Evolutionary conservation across 2,797 vertebrate genomes (phyloP), one percentile per base, ranked within the genome.

Genomic region (Anguilla marmorata): DNA sequence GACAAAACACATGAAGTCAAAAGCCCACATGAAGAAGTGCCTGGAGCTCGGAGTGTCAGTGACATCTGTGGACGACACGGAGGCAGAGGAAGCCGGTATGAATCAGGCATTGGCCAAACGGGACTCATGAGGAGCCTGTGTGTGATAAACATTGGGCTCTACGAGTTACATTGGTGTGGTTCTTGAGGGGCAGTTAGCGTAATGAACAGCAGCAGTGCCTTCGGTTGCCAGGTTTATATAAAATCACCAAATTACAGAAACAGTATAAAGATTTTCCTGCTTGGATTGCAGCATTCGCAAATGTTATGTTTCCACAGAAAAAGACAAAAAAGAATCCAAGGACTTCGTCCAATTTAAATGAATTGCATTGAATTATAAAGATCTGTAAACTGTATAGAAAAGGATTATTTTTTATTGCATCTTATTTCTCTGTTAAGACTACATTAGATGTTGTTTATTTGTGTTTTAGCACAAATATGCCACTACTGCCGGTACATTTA

Each of bases 1-100:
- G 92, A 99, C 99, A 2, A 99, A 99, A 95, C 99, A 99, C 96
- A 99, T 99, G 98, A 99, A 99, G 94, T 99, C 99, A 41, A 99
- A 99, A 96, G 99, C 99, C 93, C 99, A 99, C 91, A 98, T 99
- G 97, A 99, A 99, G 93, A 99, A 99, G 96, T 99, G 98, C 95
- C 95, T 99, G 93, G 99, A 99, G 94, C 93, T 99, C 89, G 99
- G 98, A 72, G 98, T 99, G 92, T 98, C 98, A 24, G 97, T 98
- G 96, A 97, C 98, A 86, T 99, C 97, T 0, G 96, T 98, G 83
- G 98, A 99, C 90, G 98, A 98, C 90, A 93, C 94, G 0, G 98
- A 99, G 94, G 93, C 95, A 0, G 98, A 99, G 76, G 98, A 99
- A 95, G 94, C 96, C 95, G 98, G 98, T 99, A 95, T 91, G 93